phyloP scores from a whole-genome alignment of 2,888 invertebrate genomes.

The Rhopalosiphum nymphaeae region DNA sequence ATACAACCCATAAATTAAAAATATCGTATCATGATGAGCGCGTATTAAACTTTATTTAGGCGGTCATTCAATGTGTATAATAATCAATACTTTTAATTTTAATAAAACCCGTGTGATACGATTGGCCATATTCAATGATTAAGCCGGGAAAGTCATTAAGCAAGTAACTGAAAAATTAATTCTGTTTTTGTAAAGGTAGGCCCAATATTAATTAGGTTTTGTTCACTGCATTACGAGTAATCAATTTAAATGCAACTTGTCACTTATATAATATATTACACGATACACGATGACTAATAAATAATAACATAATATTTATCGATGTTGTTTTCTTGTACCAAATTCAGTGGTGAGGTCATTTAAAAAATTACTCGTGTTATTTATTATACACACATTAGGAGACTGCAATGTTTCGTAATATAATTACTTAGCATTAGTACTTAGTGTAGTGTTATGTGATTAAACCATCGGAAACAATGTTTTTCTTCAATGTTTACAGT shows the following conservation, averaged over 20 bases:
- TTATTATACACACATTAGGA: conserved; percentile 17
- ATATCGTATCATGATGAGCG: background rate
- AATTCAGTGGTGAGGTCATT: conserved; percentile 39
- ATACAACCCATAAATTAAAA: background rate
- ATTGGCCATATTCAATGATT: background rate
- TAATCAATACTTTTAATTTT: background rate
- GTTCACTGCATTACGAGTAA: background rate
- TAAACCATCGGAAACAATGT: conserved; percentile 26
- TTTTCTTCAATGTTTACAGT: background rate
- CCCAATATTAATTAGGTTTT: background rate
- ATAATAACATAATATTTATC: background rate
- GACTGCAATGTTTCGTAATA: conserved; percentile 32
- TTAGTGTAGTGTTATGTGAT: conserved; percentile 19
- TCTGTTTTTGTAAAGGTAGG: background rate
- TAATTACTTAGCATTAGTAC: background rate
- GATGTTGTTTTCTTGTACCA: conserved; percentile 28
- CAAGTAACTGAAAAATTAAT: background rate
- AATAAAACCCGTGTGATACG: background rate
- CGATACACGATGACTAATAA: conserved; percentile 32
- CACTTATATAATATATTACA: background rate
- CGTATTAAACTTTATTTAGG: background rate
- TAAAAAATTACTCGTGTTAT: conserved; percentile 37
- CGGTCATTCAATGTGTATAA: background rate
- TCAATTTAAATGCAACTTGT: background rate
- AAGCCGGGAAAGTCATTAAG: background rate